Evolutionary conservation across 2,797 vertebrate species (phyloP).

Genomic region (Lates japonicus): DNA sequence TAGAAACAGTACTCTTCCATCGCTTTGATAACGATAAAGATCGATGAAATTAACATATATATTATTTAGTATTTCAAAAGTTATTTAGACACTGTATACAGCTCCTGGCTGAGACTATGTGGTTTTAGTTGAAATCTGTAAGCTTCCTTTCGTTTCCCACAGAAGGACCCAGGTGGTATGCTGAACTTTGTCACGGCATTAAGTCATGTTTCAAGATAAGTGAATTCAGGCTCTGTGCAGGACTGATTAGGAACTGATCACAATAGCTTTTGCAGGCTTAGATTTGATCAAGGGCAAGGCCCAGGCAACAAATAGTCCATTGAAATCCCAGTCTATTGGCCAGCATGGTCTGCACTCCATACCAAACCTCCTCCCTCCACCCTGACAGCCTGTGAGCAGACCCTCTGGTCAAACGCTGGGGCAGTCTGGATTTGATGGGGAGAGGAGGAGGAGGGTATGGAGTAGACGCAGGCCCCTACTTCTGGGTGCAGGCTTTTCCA

Average conservation of each 20-base stretch:
- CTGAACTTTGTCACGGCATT: slow-evolving; percentile 46
- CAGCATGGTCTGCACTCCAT: slow-evolving; percentile 11
- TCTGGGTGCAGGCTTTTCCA: slow-evolving; percentile 76
- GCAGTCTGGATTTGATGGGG: slow-evolving; percentile 33
- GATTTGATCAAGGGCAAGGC: slow-evolving; percentile 59
- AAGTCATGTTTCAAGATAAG: slow-evolving; percentile 45
- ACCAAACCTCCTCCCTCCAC: slow-evolving; percentile 36
- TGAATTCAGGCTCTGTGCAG: slow-evolving; percentile 50
- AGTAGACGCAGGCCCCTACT: slow-evolving; percentile 57
- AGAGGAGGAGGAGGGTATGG: slow-evolving; percentile 9
- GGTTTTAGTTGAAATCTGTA: not conserved
- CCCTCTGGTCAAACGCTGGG: slow-evolving; percentile 47
- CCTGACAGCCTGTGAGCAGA: slow-evolving; percentile 51
- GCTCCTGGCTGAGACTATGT: not conserved
- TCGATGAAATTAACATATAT: not conserved
- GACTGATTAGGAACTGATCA: slow-evolving; percentile 63
- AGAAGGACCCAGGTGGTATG: slow-evolving; percentile 32
- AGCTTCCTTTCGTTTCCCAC: slow-evolving; percentile 1
- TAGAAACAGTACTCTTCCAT: not conserved
- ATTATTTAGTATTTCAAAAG: not conserved
- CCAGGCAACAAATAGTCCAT: slow-evolving; percentile 59
- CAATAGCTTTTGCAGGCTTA: slow-evolving; percentile 47
- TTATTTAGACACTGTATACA: not conserved
- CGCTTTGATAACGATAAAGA: not conserved
- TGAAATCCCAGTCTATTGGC: slow-evolving; percentile 68